Evolutionary conservation across 2,113 vertebrate genomes (phyloP).

Genomic region (Megaceryle maxima): DNA sequence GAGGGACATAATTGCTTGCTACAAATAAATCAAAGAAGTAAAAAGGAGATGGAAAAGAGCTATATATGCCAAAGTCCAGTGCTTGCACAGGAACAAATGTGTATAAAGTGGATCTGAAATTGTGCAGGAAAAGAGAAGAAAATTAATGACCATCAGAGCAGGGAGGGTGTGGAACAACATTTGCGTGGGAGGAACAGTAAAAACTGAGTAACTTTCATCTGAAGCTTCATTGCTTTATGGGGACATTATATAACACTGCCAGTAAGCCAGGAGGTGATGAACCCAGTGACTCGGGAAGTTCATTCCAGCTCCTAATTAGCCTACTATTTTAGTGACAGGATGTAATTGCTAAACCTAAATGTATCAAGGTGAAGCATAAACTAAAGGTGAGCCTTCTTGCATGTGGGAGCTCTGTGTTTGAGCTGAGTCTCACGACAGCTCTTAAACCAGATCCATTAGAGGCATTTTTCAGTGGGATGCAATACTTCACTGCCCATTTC

Average conservation of each 20-base stretch:
- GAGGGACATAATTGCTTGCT: not conserved
- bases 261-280: not conserved
- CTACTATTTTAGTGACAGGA: slow-evolving; percentile 20
- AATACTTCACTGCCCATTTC: not conserved
- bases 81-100: not conserved
- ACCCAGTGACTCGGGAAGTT: slow-evolving; percentile 45
- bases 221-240: not conserved
- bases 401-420: not conserved
- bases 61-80: not conserved
- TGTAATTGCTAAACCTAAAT: not conserved
- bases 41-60: not conserved
- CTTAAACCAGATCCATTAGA: not conserved
- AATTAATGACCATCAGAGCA: not conserved
- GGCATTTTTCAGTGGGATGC: not conserved
- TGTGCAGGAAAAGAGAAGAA: not conserved
- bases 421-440: not conserved
- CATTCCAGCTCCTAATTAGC: slow-evolving; percentile 1
- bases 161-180: not conserved
- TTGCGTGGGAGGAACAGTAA: not conserved
- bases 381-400: not conserved
- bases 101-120: not conserved
- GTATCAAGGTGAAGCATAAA: not conserved
- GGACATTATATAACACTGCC: not conserved
- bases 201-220: slow-evolving; percentile 44
- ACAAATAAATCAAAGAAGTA: slow-evolving; percentile 3